phyloP scores from a whole-genome alignment of 2,797 vertebrate genomes.

The Bucorvus abyssinicus region DNA sequence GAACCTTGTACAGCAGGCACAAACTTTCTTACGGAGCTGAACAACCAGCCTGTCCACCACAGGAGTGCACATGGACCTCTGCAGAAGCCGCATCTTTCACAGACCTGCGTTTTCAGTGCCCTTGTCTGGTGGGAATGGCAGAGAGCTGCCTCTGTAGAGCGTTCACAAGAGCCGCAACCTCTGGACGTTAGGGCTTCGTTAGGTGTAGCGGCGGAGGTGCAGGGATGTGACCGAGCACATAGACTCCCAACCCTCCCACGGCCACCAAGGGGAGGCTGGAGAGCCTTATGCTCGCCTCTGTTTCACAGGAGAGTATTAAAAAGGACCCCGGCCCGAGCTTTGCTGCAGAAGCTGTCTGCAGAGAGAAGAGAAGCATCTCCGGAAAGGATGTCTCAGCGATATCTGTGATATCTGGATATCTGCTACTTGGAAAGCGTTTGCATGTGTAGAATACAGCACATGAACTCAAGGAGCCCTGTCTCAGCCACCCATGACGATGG shows the following conservation, averaged over 20 bases:
- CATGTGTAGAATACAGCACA: not conserved
- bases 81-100: not conserved
- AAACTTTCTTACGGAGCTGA: not conserved
- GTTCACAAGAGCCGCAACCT: not conserved
- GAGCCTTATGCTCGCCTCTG: rapidly evolving
- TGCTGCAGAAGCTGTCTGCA: not conserved
- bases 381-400: not conserved
- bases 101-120: not conserved
- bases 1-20: not conserved
- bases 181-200: not conserved
- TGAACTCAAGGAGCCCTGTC: not conserved
- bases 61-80: too few species aligned
- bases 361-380: not conserved
- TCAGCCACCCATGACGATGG: not conserved
- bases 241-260: not conserved
- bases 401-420: not conserved
- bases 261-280: not conserved
- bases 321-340: not conserved
- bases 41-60: not conserved
- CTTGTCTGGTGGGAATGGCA: not conserved
- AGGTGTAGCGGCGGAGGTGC: not conserved
- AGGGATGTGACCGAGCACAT: not conserved
- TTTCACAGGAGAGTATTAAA: not conserved
- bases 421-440: not conserved
- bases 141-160: not conserved